Conservation (phyloP, 2,113 vertebrate genomes). For the Osmerus eperlanus region DNA sequence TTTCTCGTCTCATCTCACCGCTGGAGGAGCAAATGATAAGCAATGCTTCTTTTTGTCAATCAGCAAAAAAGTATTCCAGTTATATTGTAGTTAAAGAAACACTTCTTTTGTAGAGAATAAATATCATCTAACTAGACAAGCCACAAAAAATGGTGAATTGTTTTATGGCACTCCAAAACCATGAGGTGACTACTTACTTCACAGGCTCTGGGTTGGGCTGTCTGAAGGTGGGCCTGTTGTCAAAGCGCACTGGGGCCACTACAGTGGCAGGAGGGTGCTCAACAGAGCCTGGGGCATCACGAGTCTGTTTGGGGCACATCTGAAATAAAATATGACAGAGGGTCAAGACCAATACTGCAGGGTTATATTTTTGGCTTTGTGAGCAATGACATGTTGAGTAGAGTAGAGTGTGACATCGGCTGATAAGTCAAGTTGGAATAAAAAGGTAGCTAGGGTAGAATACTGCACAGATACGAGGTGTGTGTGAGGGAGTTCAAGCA, state of each 20-base stretch:
- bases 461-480: too few relatives aligned
- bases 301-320: conserved; percentile 94
- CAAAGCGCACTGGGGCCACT: conserved; percentile 83
- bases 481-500: too few relatives aligned
- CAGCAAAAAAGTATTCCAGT: not conserved
- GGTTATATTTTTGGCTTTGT: too few relatives aligned
- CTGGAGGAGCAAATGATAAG: conserved; percentile 41
- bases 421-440: too few relatives aligned
- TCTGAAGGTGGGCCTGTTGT: conserved; percentile 84
- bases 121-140: not conserved
- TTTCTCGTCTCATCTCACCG: conserved; percentile 80
- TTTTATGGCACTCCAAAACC: not conserved
- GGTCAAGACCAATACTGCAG: not conserved
- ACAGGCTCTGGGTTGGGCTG: conserved; percentile 83
- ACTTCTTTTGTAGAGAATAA: not conserved
- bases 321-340: conserved; percentile 53
- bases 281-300: conserved; percentile 73
- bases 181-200: conserved; percentile 76
- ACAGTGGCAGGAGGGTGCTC: conserved; percentile 75
- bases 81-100: not conserved
- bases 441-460: too few relatives aligned
- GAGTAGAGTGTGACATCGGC: too few relatives aligned
- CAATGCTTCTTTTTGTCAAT: not conserved
- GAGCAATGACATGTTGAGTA: too few relatives aligned
- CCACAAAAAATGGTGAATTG: not conserved